Percentiles rank a stretch among this genome's conserved stretches.
phyloP scores from a whole-genome alignment of 1,140 invertebrate genomes.

The Phymastichus coffea region DNA sequence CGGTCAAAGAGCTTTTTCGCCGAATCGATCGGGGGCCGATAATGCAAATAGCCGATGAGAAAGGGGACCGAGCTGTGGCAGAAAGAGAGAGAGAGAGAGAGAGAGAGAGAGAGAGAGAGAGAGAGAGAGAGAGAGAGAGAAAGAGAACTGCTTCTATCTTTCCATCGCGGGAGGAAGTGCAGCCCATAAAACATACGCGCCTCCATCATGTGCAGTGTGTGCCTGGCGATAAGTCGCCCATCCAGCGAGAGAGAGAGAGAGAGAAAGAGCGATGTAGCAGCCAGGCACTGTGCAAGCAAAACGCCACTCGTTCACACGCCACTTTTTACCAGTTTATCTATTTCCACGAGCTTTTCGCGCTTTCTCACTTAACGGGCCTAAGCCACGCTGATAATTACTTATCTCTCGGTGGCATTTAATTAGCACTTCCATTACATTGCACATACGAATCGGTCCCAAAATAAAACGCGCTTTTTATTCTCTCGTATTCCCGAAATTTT shows the following conservation, averaged over 20 bases:
- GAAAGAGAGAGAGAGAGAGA: too few species aligned
- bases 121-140: constrained; percentile 10
- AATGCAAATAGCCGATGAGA: constrained; percentile 35
- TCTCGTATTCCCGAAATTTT: too few species aligned
- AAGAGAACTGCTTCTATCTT: constrained; percentile 29
- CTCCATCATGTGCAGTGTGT: constrained; percentile 31
- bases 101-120: constrained; percentile 5
- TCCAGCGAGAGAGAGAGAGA: too few species aligned
- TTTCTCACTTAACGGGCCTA: too few species aligned
- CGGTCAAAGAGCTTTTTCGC: constrained; percentile 30
- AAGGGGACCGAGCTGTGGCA: constrained; percentile 15
- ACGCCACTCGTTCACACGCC: constrained; percentile 1
- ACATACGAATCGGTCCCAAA: too few species aligned
- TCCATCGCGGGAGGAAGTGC: constrained; percentile 36
- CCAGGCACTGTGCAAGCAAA: too few species aligned
- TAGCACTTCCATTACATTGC: too few species aligned
- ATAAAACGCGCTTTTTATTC: too few species aligned
- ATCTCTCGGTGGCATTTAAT: too few species aligned
- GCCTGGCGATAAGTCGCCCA: constrained; percentile 11
- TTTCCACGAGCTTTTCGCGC: neutral
- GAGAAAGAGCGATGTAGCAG: constrained; percentile 9
- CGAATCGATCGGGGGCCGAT: constrained; percentile 35
- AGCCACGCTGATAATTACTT: too few species aligned
- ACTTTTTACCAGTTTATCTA: neutral
- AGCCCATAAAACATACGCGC: constrained; percentile 39